Evolutionary conservation across 1,140 invertebrate genomes (phyloP).

Genomic region (Conopomorpha cramerella): DNA sequence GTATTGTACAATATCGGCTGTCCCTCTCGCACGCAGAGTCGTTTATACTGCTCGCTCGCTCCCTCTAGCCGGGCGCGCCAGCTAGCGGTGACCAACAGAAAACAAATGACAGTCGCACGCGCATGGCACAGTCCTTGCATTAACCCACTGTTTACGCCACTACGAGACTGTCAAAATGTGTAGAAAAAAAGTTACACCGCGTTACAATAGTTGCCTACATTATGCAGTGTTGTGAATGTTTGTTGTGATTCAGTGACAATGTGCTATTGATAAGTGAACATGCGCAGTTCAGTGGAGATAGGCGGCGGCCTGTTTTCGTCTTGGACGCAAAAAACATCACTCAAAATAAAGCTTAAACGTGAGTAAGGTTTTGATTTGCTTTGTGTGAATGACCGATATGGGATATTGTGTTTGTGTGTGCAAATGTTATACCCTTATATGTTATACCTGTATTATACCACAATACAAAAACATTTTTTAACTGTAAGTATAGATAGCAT

Average conservation of each 20-base stretch:
- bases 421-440: too few species aligned
- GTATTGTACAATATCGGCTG: constrained; percentile 6
- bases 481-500: background rate
- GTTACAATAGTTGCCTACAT: constrained; percentile 8
- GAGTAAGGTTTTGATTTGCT: constrained; percentile 16
- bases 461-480: background rate
- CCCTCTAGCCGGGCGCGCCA: constrained; percentile 14
- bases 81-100: constrained; percentile 22
- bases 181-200: constrained; percentile 5
- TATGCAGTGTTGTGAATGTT: constrained; percentile 10
- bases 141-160: constrained; percentile 2
- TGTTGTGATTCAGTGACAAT: constrained; percentile 21
- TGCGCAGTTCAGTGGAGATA: constrained; percentile 42
- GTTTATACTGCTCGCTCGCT: background rate
- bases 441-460: too few species aligned
- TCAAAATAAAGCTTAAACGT: constrained; percentile 57
- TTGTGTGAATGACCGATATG: background rate
- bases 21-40: constrained; percentile 12
- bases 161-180: background rate
- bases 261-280: constrained; percentile 53
- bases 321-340: constrained; percentile 49
- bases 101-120: constrained; percentile 33
- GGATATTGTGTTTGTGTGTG: too few species aligned
- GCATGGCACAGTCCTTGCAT: constrained; percentile 35
- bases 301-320: constrained; percentile 41